Percentiles rank a stretch among this genome's conserved stretches.
Conservation (phyloP, 2,888 invertebrate genomes). For the Euphydryas editha region DNA sequence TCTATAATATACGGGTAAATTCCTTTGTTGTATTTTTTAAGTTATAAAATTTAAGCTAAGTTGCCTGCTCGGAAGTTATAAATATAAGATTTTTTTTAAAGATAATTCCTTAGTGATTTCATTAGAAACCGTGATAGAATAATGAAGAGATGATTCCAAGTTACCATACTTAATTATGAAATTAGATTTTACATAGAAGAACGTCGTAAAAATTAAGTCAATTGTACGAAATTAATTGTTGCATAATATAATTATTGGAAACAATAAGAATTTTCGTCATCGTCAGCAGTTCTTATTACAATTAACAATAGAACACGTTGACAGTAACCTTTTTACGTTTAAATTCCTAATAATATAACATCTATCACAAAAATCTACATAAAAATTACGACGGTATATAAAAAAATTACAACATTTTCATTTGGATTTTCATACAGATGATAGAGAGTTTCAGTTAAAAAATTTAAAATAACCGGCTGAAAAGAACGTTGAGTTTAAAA, state of each 20-base stretch:
- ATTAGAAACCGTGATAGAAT: no score
- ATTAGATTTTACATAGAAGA: not conserved
- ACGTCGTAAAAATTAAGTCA: not conserved
- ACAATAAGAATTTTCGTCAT: not conserved
- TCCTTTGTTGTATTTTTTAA: not conserved
- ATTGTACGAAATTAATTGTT: no score
- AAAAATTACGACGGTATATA: conserved; percentile 2
- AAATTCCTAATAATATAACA: not conserved
- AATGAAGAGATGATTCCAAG: no score
- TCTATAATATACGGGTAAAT: not conserved
- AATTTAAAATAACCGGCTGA: conserved; percentile 40
- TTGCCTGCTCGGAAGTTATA: no score
- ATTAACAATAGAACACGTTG: conserved; percentile 23
- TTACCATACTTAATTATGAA: no score
- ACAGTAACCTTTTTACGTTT: conserved; percentile 1
- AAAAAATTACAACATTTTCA: not conserved
- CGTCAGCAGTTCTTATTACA: conserved; percentile 21
- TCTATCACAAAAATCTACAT: not conserved
- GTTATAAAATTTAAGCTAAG: not conserved
- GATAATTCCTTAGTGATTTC: no score
- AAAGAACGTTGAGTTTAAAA: conserved; percentile 47
- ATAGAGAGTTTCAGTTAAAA: conserved; percentile 22
- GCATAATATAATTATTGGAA: no score
- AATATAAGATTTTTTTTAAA: no score
- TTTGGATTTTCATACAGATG: no score